Base-by-base conservation (phyloP, 2,797 vertebrate genomes). In the Thalassophryne amazonica region DNA sequence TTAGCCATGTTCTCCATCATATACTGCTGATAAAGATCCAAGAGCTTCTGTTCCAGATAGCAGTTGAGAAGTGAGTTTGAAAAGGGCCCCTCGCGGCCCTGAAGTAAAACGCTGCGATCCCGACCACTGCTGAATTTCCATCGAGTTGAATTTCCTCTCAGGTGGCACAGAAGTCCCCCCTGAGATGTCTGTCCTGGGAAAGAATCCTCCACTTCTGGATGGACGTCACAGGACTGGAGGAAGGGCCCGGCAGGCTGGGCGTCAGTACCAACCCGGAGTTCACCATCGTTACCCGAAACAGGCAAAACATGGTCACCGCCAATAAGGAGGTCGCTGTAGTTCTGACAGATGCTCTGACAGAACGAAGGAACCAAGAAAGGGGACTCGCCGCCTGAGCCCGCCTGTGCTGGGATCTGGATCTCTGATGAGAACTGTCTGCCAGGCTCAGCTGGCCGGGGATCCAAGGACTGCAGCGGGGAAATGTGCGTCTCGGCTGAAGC, bases 261-360 rank as follows among this genome's bases (percentile, higher is more conserved):
- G 3, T 90, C 86, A 28, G 79, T 76, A 42, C 89, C 76, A 0
- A 85, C 79, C 22, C 86, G 83, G 23, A 91, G 90, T 55, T 93
- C 89, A 0, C 86, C 89, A 0, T 86, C 73, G 31, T 83, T 87
- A 2, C 91, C 91, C 43, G 82, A 93, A 4, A 97, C 87, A 0
- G 96, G 94, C 78, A 98, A 68, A 31, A 99, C 96, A 0, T 95
- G 96, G 67, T 93, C 96, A 0, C 96, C 96, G 0, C 93, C 94
- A 20, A 99, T 96, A 15, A 95, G 93, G 68, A 99, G 82, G 75
- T 98, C 97, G 0, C 91, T 97, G 84, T 98, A 98, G 83, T 99
- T 93, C 67, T 94, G 90, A 68, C 93, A 99, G 75, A 98, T 94
- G 86, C 95, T 96, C 82, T 96, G 93, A 71, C 96, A 98, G 61